A percentile compares a stretch with the other conserved stretches of the same genome.
Conservation (phyloP, 2,797 vertebrate genomes). For the Acanthurus tractus region DNA sequence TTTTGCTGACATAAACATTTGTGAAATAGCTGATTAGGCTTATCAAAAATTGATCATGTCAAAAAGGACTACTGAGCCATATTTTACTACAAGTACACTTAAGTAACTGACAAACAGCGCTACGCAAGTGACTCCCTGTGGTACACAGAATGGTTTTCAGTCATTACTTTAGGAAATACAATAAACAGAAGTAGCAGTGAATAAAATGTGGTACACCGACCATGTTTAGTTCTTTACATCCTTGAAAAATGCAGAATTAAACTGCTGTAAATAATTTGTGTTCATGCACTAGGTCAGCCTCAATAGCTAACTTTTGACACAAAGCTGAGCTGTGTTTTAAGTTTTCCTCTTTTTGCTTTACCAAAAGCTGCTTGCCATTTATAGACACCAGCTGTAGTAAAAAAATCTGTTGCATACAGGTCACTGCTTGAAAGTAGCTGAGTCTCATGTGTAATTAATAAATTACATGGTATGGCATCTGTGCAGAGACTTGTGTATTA, state of each 20-base stretch:
- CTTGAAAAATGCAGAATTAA: neutral
- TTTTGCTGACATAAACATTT: conserved; percentile 42
- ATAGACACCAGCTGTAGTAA: no score
- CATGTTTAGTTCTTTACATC: neutral
- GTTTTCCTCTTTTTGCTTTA: conserved; percentile 10
- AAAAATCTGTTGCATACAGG: no score
- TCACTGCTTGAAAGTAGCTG: no score
- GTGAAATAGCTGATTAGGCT: conserved; percentile 17
- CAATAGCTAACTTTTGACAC: neutral
- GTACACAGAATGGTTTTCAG: neutral
- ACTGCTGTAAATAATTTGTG: neutral
- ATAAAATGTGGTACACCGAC: neutral
- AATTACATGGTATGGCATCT: no score
- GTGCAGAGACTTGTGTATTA: no score
- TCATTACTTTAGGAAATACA: conserved; percentile 4
- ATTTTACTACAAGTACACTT: neutral
- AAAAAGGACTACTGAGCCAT: neutral
- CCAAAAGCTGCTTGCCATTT: neutral
- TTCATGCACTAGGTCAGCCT: neutral
- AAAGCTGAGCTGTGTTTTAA: neutral
- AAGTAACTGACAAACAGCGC: conserved; percentile 1
- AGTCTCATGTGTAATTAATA: no score
- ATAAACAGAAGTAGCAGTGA: neutral
- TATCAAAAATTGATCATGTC: conserved; percentile 3
- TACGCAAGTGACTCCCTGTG: neutral